Conservation (phyloP, 1,140 invertebrate species). For the Neodiprion virginianus region DNA sequence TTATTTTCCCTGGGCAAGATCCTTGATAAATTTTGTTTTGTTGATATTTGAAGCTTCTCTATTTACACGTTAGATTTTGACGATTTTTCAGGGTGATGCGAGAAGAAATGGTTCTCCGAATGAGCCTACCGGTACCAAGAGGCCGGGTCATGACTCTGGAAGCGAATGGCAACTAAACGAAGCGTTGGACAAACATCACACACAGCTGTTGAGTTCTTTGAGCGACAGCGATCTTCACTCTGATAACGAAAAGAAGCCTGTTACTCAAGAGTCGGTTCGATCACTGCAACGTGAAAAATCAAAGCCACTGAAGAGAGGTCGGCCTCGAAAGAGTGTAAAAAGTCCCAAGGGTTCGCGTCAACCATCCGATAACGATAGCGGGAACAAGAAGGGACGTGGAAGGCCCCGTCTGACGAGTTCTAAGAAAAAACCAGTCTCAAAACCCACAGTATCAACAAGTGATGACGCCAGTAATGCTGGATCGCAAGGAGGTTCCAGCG, state of each 20-base stretch:
- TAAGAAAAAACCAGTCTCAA: slow-evolving; percentile 48
- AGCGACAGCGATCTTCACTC: slow-evolving; percentile 53
- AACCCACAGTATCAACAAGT: slow-evolving; percentile 40
- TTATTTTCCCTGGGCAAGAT: not conserved
- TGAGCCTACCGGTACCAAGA: slow-evolving; percentile 19
- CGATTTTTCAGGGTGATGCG: slow-evolving; percentile 27
- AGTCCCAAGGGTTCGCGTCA: slow-evolving; percentile 38
- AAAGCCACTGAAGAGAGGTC: slow-evolving; percentile 55
- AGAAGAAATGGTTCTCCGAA: slow-evolving; percentile 30
- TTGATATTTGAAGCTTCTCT: not conserved
- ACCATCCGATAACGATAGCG: slow-evolving; percentile 26
- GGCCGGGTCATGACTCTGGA: slow-evolving; percentile 25
- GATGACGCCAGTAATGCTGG: slow-evolving; percentile 44
- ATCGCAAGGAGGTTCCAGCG: slow-evolving; percentile 38
- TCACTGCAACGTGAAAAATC: slow-evolving; percentile 52
- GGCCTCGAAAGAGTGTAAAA: slow-evolving; percentile 53
- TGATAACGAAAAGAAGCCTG: slow-evolving; percentile 43
- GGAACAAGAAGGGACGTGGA: slow-evolving; percentile 26
- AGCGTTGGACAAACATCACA: slow-evolving; percentile 41
- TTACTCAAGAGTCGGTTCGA: slow-evolving; percentile 28
- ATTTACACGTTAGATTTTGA: not conserved
- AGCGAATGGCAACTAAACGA: slow-evolving; percentile 49
- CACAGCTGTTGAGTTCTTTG: slow-evolving; percentile 37
- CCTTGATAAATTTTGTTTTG: not conserved
- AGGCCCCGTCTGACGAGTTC: slow-evolving; percentile 33